phyloP scores from a whole-genome alignment of 2,113 vertebrate genomes.

The Nettapus auritus region DNA sequence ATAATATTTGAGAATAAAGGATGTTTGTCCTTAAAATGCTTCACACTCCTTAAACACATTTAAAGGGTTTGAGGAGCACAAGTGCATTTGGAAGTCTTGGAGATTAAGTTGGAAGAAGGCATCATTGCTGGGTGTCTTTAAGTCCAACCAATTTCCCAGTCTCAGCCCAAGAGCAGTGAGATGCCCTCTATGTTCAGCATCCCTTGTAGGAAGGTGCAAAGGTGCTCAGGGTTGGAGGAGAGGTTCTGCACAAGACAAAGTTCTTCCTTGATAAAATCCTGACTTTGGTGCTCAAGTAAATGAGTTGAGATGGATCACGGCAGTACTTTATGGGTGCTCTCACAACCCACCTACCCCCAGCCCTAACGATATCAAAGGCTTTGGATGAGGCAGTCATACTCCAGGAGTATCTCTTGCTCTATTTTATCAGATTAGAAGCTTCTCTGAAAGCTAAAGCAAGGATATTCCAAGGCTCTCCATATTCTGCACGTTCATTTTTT shows the following conservation, averaged over 20 bases:
- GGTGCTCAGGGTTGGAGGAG: neutral
- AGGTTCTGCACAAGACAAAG: neutral
- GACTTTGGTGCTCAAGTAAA: neutral
- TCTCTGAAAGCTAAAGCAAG: neutral
- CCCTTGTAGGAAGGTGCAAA: neutral
- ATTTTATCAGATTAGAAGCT: neutral
- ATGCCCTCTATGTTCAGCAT: neutral
- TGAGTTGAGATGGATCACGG: neutral
- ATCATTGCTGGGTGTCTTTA: neutral
- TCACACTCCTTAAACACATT: neutral
- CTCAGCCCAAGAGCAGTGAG: neutral
- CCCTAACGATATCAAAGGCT: neutral
- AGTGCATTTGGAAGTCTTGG: neutral
- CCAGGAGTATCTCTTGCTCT: neutral
- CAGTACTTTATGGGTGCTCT: neutral
- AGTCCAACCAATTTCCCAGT: neutral
- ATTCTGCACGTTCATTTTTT: neutral
- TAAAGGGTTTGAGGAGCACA: neutral
- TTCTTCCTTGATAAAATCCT: neutral
- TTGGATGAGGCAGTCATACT: neutral
- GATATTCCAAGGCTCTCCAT: neutral
- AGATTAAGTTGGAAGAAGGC: neutral
- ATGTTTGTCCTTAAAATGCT: neutral
- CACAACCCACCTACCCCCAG: neutral
- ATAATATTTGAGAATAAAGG: neutral